Base-by-base conservation (phyloP, 2,113 vertebrate genomes). In the Cairina moschata region DNA sequence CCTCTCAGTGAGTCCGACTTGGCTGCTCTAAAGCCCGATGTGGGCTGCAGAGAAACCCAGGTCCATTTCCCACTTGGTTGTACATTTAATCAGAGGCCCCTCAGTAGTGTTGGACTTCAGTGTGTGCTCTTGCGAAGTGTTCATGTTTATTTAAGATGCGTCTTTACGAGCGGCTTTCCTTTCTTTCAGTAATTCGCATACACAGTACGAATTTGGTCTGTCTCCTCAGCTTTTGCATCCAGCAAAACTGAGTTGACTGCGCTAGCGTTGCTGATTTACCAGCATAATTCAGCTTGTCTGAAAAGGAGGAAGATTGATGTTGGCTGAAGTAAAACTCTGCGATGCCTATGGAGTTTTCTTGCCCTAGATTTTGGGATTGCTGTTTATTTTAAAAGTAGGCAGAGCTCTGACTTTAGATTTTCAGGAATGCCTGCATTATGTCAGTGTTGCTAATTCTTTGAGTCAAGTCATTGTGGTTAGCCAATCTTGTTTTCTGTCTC, bases 391-490 rank as follows among this genome's bases (percentile, higher is more conserved):
- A 36, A 84, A 93, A 86, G 32, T n/a, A 54, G 77, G 55, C 77
- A 95, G 63, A 90, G 76, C 62, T 76, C 66, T 90, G 86, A 86
- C 80, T 92, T 84, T 4, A 92, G 56, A 82, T 95, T 94, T 96
- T 95, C 80, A 93, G 95, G 92, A 88, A 86, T 96, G 80, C 80
- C 80, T 71, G 40, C 73, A 32, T 91, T 78, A 68, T 89, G 83
- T 95, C 80, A 93, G 44, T 46, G 69, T 42, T 76, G 74, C 38
- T 75, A 84, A 88, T 90, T 87, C 88, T 96, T 91, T 95, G 66
- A 96, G 91, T 85, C 95, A 82, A 94, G 95, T 97, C 95, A 89
- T 73, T 96, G 96, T 95, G 96, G 95, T 96, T 96, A 95, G 86
- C 95, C 95, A 84, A 59, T 84, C 93, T 92, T 94, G 81, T 96